These are phyloP conservation scores for Oncorhynchus gorbuscha DNA, from an alignment of 2,113 vertebrate species.

Conservation along the genomic window DNA sequence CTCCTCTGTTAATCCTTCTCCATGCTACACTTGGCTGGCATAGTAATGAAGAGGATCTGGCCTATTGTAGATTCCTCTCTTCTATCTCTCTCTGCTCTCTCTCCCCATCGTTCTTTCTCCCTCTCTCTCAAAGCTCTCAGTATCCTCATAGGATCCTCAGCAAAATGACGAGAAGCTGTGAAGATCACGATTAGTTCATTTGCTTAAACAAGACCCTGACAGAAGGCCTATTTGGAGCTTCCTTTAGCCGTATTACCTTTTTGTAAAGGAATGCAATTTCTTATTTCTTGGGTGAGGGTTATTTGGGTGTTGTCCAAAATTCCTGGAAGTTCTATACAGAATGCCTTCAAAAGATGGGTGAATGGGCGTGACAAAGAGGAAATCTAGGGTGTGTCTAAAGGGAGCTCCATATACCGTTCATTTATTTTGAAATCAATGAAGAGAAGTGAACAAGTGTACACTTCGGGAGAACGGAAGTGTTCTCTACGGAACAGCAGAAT, in stretches of 20 bases:
- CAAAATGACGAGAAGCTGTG: too few species aligned
- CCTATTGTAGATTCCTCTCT: constrained; percentile 28
- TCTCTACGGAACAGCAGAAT: background rate
- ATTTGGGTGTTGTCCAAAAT: background rate
- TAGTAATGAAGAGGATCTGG: constrained; percentile 61
- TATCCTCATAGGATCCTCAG: too few species aligned
- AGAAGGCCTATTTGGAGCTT: constrained; percentile 29
- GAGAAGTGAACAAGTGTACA: too few species aligned
- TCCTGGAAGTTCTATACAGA: background rate
- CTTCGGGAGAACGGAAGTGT: background rate
- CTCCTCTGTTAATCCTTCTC: constrained; percentile 57
- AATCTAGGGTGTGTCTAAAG: too few species aligned
- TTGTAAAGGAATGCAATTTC: constrained; percentile 9
- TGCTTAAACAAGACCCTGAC: background rate
- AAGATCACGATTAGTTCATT: too few species aligned
- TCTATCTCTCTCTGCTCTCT: background rate
- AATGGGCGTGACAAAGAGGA: background rate
- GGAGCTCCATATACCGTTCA: too few species aligned
- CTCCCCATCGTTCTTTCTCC: background rate
- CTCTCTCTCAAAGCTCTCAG: background rate
- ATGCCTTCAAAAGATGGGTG: background rate
- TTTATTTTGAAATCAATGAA: too few species aligned
- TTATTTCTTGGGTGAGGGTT: background rate
- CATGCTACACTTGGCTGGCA: constrained; percentile 65
- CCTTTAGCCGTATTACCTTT: constrained; percentile 31